phyloP scores from a whole-genome alignment of 2,888 invertebrate genomes.

The Tenodera sinensis region DNA sequence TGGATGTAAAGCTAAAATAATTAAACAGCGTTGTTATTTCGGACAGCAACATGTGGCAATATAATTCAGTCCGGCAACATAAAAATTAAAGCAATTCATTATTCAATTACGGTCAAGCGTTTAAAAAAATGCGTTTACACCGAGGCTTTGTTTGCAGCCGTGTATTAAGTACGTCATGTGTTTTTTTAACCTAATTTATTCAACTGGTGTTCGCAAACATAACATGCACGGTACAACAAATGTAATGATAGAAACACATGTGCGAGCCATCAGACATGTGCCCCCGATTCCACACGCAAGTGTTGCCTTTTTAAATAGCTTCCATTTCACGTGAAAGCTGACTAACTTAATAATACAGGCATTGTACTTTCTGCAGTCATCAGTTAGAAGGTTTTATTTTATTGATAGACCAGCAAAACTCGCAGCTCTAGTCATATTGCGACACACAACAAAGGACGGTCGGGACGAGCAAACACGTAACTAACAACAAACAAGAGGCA shows the following conservation, averaged over 20 bases:
- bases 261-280: neutral
- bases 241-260: neutral
- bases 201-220: neutral
- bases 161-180: neutral
- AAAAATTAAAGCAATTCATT: neutral
- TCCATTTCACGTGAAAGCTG: too few species aligned
- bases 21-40: neutral
- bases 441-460: too few species aligned
- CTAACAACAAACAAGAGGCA: too few species aligned
- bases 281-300: too few species aligned
- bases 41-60: neutral
- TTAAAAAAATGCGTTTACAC: neutral
- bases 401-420: too few species aligned
- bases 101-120: neutral
- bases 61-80: neutral
- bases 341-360: too few species aligned
- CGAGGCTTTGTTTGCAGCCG: neutral
- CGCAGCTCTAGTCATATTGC: too few species aligned
- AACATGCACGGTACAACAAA: neutral
- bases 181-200: neutral
- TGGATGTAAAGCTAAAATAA: neutral
- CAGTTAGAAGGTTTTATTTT: too few species aligned
- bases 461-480: too few species aligned
- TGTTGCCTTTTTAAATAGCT: too few species aligned
- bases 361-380: too few species aligned